Base-by-base conservation (phyloP, 2,888 invertebrate genomes). In the Polydrusus cervinus region DNA sequence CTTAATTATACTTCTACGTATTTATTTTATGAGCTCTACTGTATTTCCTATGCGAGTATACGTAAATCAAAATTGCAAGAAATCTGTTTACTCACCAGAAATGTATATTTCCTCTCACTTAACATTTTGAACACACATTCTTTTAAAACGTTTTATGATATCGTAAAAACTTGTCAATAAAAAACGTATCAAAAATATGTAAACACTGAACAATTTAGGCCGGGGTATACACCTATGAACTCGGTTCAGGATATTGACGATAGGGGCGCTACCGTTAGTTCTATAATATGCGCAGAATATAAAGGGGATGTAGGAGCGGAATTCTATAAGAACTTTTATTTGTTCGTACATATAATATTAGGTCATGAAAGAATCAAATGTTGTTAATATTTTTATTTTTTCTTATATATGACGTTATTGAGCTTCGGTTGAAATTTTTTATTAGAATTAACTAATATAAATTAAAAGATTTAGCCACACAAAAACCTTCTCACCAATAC, bases 151-250 rank as follows among this genome's bases (percentile, higher is more conserved):
- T 10, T 55, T 14, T 14, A 25, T 9, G 6, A 34, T 55, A 64
- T 64, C 14, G 14, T 47, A 3, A 40, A 18, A 49, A 18, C 16
- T 11, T 67, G 10, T 25, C 3, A 40, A 34, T 60, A 60, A 47
- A 69, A 20, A 10, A 10, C 64, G 62, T 53, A 57, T 53, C 43
- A 60, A 70, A 74, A 64, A 34, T 34, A 66, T 69, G 74, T 74
- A 74, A 74, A 74, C 74, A 74, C 70, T 70, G 60, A 69, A 66
- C 49, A 57, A 61, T 69, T 74, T 74, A 74, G 74, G 74, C 74
- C 65, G 70, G 38, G 40, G 65, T 61, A 70, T 69, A 70, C 70
- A 70, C 70, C 69, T 74, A 74, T 49, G 51, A 68, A 43, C 40
- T 14, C 20, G 14, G 18, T 74, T 68, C 30, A 43, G 70, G 45